Base-by-base conservation (phyloP, 2,113 vertebrate genomes). In the Bothrops jararaca region DNA sequence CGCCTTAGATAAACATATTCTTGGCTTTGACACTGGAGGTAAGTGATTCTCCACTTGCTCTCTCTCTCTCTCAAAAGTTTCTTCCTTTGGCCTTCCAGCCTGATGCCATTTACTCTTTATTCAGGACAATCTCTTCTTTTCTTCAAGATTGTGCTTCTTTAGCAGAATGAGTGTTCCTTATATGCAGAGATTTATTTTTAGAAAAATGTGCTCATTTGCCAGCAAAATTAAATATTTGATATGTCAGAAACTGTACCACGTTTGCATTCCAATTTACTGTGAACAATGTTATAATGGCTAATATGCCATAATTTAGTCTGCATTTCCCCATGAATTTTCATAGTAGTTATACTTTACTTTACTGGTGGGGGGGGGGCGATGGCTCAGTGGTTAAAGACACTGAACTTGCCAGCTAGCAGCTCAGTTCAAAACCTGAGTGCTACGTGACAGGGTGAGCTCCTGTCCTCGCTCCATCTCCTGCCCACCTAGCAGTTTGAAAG, bases 21-120 rank as follows among this genome's bases (percentile, higher is more conserved):
- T 99, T 93, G 99, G 99, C 85, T 99, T 99, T 96, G 99, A 99
- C 96, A 99, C 99, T 0, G 99, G 99, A 97, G 99, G 99, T 99
- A 97, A 98, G 98, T 93, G 1, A 1, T 60, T 92, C 92, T 48
- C 13, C 15, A 74, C 69, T 86, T 89, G n/a, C 34, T 86, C 34
- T 24, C 80, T 57, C 53, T 57, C 52, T 20, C 3, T 42, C 42
- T 42, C 42, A 3, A 6, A 3, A 20, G 10, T 20, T 34, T 50
- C 4, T 2, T 52, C 50, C 23, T 56, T 15, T 45, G 26, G 12
- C 34, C 15, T 6, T 20, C 23, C 54, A 58, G 20, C 3, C 6
- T 9, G 24, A 4, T 26, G 23, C 3, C 22, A 13, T 60, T 24
- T 24, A 1, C 64, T 48, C 26, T 74, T 50, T 88, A 23, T 39